Evolutionary conservation across 1,140 invertebrate genomes (phyloP).

Genomic region (Hyles euphorbiae): DNA sequence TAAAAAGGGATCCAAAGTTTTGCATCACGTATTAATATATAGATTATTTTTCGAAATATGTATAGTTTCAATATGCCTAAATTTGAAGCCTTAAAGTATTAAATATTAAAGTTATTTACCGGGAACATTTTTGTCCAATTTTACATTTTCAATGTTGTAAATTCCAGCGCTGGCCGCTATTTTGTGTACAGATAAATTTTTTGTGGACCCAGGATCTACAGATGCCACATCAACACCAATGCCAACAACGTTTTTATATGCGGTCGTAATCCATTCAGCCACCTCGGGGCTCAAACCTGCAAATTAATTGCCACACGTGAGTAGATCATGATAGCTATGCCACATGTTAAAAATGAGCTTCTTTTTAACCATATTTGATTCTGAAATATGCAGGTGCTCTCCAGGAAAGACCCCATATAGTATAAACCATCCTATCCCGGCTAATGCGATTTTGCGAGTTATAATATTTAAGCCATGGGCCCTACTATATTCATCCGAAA

Average conservation of each 20-base stretch:
- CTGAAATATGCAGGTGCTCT: too few species aligned
- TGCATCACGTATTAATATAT: too few species aligned
- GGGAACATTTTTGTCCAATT: conserved; percentile 68
- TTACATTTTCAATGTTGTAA: conserved; percentile 80
- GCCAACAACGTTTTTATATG: conserved; percentile 77
- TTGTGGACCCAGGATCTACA: conserved; percentile 75
- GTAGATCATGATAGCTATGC: background rate
- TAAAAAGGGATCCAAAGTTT: too few species aligned
- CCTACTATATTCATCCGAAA: too few species aligned
- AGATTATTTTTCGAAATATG: too few species aligned
- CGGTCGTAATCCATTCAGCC: conserved; percentile 76
- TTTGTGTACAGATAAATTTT: conserved; percentile 47
- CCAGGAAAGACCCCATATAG: too few species aligned
- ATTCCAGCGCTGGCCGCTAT: conserved; percentile 67
- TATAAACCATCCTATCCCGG: too few species aligned
- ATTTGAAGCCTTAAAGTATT: too few species aligned
- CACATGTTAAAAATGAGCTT: background rate
- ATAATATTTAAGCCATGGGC: too few species aligned
- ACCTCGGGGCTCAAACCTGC: conserved; percentile 76
- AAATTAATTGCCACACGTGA: background rate
- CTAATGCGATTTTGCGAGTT: too few species aligned
- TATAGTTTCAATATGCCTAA: too few species aligned
- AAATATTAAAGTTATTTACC: conserved; percentile 30
- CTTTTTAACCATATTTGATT: too few species aligned
- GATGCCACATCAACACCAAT: conserved; percentile 81